phyloP scores from a whole-genome alignment of 2,797 vertebrate genomes.

The Phalanger gymnotis region DNA sequence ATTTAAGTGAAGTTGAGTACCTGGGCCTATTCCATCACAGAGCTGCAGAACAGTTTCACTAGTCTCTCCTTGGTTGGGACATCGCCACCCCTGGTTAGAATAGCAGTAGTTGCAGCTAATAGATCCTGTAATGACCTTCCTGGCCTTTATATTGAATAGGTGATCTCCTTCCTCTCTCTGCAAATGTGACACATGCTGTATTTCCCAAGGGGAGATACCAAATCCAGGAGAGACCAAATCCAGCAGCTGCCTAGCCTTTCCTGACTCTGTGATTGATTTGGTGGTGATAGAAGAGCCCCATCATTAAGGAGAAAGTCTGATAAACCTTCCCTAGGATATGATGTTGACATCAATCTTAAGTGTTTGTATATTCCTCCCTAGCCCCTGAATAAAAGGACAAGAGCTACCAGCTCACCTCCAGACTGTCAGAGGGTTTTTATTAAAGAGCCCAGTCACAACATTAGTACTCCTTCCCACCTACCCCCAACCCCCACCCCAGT shows the following conservation, averaged over 20 bases:
- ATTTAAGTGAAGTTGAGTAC: neutral
- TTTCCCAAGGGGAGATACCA: constrained; percentile 66
- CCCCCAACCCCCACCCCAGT: neutral
- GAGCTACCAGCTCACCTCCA: constrained; percentile 44
- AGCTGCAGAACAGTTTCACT: neutral
- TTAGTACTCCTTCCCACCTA: constrained; percentile 43
- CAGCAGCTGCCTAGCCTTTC: constrained; percentile 69
- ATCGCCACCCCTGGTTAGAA: neutral
- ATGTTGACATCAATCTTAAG: constrained; percentile 73
- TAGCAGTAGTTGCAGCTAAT: neutral
- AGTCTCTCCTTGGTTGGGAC: neutral
- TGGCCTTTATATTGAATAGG: constrained; percentile 56
- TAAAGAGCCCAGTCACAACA: constrained; percentile 27
- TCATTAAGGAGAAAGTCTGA: constrained; percentile 78
- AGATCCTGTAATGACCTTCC: constrained; percentile 53
- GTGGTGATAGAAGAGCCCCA: constrained; percentile 70
- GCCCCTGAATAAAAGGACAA: constrained; percentile 36
- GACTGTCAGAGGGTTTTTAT: constrained; percentile 55
- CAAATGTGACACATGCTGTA: constrained; percentile 58
- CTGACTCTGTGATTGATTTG: constrained; percentile 77
- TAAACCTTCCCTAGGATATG: constrained; percentile 72
- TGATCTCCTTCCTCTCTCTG: constrained; percentile 50
- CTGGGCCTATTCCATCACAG: neutral
- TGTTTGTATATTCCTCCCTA: constrained; percentile 55
- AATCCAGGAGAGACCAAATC: constrained; percentile 69